Evolutionary conservation across 2,888 invertebrate genomes (phyloP), one percentile per base, ranked within the genome.

Genomic region (Eutolmus rufibarbis): DNA sequence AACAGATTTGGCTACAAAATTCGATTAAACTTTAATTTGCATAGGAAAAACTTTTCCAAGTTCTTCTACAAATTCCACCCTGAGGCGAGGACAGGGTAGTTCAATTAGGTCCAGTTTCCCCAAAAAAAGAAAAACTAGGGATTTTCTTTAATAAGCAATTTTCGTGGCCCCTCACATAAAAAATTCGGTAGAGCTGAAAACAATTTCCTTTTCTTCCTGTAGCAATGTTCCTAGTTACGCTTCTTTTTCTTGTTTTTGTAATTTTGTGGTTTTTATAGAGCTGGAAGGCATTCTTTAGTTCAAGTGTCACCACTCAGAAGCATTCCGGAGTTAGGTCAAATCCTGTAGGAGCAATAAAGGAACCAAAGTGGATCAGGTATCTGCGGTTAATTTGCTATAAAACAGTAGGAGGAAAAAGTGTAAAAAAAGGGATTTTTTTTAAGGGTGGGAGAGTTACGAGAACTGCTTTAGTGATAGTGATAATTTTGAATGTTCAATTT

Each of bases 141-240:
- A 81, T 81, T 81, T 51, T 31, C 81, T 81, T 51, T 81, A 81
- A 81, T 81, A 56, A 81, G 28, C 56, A 56, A 56, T 81, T 81
- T 81, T n/a, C 56, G 51, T n/a, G 12, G 56, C 56, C 14, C 40
- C 23, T n/a, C 19, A 56, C 34, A 81, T 56, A 81, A 40, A 81
- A 81, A 31, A 28, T 66, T 66, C 66, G 66, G 31, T 7, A 78
- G 40, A 34, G 43, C 37, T 51, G 31, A 56, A 81, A 51, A 37
- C 34, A 51, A 81, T 81, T 81, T 28, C 31, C 81, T 34, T 56
- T 56, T 56, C 8, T 51, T 40, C 16, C 46, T 16, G 46, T 34
- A 46, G 16, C 1, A 7, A n/a, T 81, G 40, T 51, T 51, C 56
- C 56, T 56, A 19, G 2, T 76, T 12, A 37, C 31, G 31, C 34